Percentiles rank a stretch among this genome's conserved stretches.
These are phyloP conservation scores for Paraplagusia blochii DNA, from an alignment of 2,113 vertebrate species.

Conservation along the genomic window DNA sequence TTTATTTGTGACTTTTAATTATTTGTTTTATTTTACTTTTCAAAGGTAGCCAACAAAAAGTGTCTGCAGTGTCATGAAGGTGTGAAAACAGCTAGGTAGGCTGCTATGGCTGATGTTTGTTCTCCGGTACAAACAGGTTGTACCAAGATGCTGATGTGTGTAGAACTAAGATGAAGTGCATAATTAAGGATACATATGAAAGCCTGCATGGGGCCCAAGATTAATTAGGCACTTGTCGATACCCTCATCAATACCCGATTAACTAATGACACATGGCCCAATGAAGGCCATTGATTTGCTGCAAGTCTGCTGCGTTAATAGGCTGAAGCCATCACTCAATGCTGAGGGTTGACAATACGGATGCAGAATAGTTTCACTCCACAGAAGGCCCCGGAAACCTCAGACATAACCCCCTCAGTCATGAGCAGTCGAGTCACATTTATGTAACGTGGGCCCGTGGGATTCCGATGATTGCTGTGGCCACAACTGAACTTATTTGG, in stretches of 20 bases:
- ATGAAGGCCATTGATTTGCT: constrained; percentile 97
- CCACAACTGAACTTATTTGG: constrained; percentile 61
- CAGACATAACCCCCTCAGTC: constrained; percentile 34
- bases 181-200: constrained; percentile 99
- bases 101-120: constrained; percentile 80
- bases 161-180: constrained; percentile 95
- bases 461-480: constrained; percentile 60
- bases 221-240: constrained; percentile 99
- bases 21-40: too few species aligned
- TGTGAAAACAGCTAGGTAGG: constrained; percentile 9
- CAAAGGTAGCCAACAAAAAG: too few species aligned
- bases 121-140: constrained; percentile 77
- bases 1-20: too few species aligned
- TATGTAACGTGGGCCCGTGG: constrained; percentile 21
- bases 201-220: constrained; percentile 85
- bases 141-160: constrained; percentile 74
- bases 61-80: not conserved
- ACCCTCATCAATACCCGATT: constrained; percentile 99
- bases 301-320: constrained; percentile 90
- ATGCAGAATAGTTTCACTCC: constrained; percentile 26
- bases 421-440: constrained; percentile 44
- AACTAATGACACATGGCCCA: constrained; percentile 99
- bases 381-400: constrained; percentile 27
- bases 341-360: constrained; percentile 82
- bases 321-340: constrained; percentile 89